phyloP scores from a whole-genome alignment of 2,113 vertebrate genomes.

The Plecotus auritus region DNA sequence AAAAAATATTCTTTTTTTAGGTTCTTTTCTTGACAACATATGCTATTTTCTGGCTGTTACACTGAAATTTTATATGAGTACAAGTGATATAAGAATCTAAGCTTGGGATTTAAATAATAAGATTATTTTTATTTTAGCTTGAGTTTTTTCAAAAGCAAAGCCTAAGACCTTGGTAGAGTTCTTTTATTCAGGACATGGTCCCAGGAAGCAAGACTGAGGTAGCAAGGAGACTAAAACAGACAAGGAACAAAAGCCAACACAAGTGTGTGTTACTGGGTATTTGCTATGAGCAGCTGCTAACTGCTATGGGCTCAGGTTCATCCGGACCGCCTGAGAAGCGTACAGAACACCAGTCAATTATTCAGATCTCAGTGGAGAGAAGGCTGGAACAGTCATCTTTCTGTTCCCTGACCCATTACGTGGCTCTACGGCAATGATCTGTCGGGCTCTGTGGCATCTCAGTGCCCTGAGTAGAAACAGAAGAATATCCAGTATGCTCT shows the following conservation, averaged over 20 bases:
- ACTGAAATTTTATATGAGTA: neutral
- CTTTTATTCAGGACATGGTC: neutral
- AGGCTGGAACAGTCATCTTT: neutral
- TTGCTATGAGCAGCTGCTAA: neutral
- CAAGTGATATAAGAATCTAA: neutral
- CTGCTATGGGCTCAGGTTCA: neutral
- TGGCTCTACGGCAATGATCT: neutral
- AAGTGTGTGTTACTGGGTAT: accelerated
- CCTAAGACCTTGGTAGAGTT: neutral
- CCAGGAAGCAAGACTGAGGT: neutral
- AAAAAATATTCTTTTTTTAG: neutral
- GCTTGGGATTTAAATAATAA: neutral
- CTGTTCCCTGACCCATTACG: accelerated
- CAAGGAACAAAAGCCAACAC: neutral
- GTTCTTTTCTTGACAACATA: neutral
- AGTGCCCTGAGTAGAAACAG: neutral
- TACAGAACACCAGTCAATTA: neutral
- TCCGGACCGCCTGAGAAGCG: neutral
- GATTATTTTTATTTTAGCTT: neutral
- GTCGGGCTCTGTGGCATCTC: neutral
- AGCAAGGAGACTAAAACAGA: neutral
- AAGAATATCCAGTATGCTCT: neutral
- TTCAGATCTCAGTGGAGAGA: neutral
- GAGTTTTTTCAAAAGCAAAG: neutral
- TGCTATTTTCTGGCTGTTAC: neutral